These are phyloP conservation scores for Cataglyphis livida DNA, from an alignment of 2,888 invertebrate genomes.

Conservation along the genomic window DNA sequence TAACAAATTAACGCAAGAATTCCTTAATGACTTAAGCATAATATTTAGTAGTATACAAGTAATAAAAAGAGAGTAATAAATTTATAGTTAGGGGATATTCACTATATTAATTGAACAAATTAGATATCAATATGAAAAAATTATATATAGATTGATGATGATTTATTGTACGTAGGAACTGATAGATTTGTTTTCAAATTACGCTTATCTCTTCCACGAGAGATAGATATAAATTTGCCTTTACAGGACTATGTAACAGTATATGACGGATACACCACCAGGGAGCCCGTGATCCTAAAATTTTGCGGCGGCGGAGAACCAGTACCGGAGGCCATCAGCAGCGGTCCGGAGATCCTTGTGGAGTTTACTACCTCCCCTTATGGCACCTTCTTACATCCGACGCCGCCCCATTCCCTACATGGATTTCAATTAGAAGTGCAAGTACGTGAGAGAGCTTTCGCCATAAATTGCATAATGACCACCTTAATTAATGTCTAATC, in stretches of 20 bases:
- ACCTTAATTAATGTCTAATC: conserved; percentile 38
- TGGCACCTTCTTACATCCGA: conserved; percentile 94
- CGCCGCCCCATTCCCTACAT: conserved; percentile 92
- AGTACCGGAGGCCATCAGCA: conserved; percentile 94
- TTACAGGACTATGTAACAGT: conserved; percentile 93
- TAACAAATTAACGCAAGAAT: neutral
- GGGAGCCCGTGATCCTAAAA: conserved; percentile 94
- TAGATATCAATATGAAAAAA: neutral
- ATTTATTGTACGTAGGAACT: neutral
- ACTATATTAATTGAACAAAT: neutral
- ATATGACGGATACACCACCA: conserved; percentile 95
- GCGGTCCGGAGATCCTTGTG: conserved; percentile 94
- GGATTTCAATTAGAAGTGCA: conserved; percentile 96
- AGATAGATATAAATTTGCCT: conserved; percentile 31
- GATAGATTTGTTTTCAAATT: neutral
- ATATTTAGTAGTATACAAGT: neutral
- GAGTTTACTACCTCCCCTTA: conserved; percentile 96
- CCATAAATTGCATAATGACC: conserved; percentile 53
- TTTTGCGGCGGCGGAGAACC: conserved; percentile 96
- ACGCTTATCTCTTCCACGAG: neutral
- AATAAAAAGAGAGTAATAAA: neutral
- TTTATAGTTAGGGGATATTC: neutral
- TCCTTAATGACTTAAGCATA: neutral
- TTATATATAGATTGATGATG: neutral
- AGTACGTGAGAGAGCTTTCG: conserved; percentile 83